phyloP scores from a whole-genome alignment of 2,888 invertebrate species.

The Stenchaetothrips biformis region DNA sequence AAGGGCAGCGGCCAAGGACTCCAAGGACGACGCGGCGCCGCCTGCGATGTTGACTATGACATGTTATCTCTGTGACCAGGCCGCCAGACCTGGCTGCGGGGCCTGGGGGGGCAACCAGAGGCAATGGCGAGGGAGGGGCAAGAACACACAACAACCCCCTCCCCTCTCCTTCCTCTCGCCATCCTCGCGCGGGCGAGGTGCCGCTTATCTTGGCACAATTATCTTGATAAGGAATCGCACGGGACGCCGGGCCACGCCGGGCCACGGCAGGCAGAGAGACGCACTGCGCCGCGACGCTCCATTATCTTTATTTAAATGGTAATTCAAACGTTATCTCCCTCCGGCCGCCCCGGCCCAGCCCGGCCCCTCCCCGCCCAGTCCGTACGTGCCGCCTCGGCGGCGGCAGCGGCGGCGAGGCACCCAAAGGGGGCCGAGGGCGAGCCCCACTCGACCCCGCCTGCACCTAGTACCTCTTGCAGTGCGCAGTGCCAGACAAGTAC shows the following conservation, averaged over 20 bases:
- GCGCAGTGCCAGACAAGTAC: too few species aligned
- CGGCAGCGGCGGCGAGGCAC: background rate
- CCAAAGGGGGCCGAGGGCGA: background rate
- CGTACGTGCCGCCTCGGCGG: background rate
- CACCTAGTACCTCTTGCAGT: background rate
- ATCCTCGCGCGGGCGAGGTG: conserved; percentile 2
- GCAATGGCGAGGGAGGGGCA: background rate
- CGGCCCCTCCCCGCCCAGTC: background rate
- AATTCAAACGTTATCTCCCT: conserved; percentile 12
- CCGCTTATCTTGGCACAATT: conserved; percentile 10
- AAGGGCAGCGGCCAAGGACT: background rate
- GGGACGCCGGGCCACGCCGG: background rate
- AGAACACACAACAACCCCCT: background rate
- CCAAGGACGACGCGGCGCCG: background rate
- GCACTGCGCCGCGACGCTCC: conserved; percentile 16
- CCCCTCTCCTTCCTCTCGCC: background rate
- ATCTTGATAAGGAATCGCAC: conserved; percentile 15
- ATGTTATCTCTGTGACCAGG: background rate
- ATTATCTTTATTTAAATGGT: conserved; percentile 25
- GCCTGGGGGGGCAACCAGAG: background rate
- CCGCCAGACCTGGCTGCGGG: background rate
- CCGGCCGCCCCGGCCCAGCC: background rate
- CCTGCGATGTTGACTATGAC: background rate
- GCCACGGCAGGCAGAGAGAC: background rate
- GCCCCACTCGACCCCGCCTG: background rate